These are phyloP conservation scores for Rhaphigaster nebulosa DNA, from an alignment of 2,888 invertebrate genomes.

Conservation along the genomic window DNA sequence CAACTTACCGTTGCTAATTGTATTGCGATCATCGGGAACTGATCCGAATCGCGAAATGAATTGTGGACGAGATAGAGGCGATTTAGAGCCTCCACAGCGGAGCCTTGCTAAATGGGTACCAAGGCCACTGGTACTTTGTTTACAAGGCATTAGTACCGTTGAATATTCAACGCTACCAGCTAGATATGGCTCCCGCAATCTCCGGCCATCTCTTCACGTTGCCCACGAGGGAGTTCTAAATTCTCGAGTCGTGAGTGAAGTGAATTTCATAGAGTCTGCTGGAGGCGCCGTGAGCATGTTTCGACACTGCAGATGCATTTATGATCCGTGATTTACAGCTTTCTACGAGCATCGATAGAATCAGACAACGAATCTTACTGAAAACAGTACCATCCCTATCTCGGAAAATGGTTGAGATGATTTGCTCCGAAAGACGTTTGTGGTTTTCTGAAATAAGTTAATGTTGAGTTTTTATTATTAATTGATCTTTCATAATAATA, in stretches of 20 bases:
- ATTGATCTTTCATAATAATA: too few relatives aligned
- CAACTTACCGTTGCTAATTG: constrained; percentile 11
- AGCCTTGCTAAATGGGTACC: constrained; percentile 19
- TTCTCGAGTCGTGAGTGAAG: constrained; percentile 38
- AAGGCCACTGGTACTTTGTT: constrained; percentile 9
- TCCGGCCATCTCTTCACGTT: constrained; percentile 37
- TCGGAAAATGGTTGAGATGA: neutral
- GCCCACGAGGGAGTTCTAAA: constrained; percentile 38
- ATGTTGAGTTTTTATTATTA: neutral
- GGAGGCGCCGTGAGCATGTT: constrained; percentile 37
- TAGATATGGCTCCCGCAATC: constrained; percentile 37
- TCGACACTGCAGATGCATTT: constrained; percentile 36
- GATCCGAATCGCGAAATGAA: constrained; percentile 25
- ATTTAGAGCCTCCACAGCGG: neutral
- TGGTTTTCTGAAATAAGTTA: neutral
- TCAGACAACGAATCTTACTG: neutral
- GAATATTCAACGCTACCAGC: constrained; percentile 39
- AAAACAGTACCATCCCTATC: neutral
- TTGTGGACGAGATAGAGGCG: constrained; percentile 29
- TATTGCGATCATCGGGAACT: neutral
- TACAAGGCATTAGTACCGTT: constrained; percentile 48
- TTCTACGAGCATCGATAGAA: neutral
- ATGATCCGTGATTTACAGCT: constrained; percentile 26
- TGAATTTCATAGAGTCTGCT: constrained; percentile 20
- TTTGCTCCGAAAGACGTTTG: neutral